These are phyloP conservation scores for Diarsia mendica DNA, from an alignment of 2,888 invertebrate species.

Conservation along the genomic window DNA sequence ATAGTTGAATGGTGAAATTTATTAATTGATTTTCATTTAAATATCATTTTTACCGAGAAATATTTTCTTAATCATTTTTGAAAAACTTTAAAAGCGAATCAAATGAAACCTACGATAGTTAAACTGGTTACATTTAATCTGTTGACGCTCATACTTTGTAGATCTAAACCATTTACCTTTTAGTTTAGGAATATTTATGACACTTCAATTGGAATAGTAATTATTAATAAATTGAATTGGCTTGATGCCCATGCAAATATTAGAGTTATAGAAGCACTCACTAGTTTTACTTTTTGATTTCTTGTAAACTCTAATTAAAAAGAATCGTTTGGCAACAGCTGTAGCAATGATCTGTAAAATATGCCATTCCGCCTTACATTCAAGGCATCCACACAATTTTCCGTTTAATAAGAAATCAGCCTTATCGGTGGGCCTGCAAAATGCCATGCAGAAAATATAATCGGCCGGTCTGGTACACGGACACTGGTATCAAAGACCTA, in stretches of 20 bases:
- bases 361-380: too few species aligned
- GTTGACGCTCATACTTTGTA: neutral
- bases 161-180: neutral
- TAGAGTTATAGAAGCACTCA: neutral
- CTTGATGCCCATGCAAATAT: neutral
- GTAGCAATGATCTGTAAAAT: conserved; percentile 40
- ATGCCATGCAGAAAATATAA: too few species aligned
- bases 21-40: conserved; percentile 18
- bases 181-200: neutral
- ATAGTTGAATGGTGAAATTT: neutral
- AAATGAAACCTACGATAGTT: conserved; percentile 12
- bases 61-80: conserved; percentile 1
- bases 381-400: too few species aligned
- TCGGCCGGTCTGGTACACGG: too few species aligned
- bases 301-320: neutral
- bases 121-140: neutral
- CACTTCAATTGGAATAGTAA: neutral
- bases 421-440: too few species aligned
- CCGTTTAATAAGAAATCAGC: too few species aligned
- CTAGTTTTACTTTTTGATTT: neutral
- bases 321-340: neutral
- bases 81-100: conserved; percentile 1
- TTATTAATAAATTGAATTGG: neutral
- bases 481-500: too few species aligned
- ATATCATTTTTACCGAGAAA: neutral